phyloP scores from a whole-genome alignment of 1,140 invertebrate genomes.

The Drosophila miranda region DNA sequence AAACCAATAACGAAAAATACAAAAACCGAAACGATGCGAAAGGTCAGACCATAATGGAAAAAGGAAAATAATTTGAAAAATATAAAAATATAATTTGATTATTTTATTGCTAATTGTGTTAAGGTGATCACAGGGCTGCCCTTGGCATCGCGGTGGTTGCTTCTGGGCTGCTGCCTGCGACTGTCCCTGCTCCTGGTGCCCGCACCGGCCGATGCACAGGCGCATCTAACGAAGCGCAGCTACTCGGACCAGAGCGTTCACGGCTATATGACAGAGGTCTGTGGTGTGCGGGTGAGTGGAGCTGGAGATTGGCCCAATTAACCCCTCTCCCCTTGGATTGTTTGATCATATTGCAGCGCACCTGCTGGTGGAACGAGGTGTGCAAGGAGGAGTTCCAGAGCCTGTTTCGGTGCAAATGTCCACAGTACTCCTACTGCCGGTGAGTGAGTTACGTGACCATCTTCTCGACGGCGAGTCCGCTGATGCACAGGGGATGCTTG shows the following conservation, averaged over 20 bases:
- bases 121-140: conserved; percentile 11
- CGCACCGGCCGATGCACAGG: conserved; percentile 82
- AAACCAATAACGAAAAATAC: conserved; percentile 1
- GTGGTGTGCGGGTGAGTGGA: background rate
- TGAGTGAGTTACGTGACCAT: conserved; percentile 63
- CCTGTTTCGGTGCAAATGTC: conserved; percentile 93
- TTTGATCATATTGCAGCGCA: conserved; percentile 85
- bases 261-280: conserved; percentile 91
- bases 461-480: background rate
- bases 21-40: conserved; percentile 37
- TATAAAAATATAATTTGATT: background rate
- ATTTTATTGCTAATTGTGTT: conserved; percentile 13
- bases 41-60: conserved; percentile 24
- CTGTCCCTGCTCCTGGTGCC: conserved; percentile 36
- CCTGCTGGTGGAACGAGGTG: conserved; percentile 96
- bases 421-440: conserved; percentile 92
- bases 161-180: conserved; percentile 39
- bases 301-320: background rate
- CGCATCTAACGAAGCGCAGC: conserved; percentile 85
- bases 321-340: background rate
- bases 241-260: conserved; percentile 90
- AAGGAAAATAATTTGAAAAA: background rate
- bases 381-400: conserved; percentile 95
- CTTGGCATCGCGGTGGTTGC: conserved; percentile 31
- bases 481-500: too few species aligned